A percentile compares a stretch with the other conserved stretches of the same genome.
phyloP scores from a whole-genome alignment of 2,888 invertebrate genomes.

The Cryptocephalus primarius region DNA sequence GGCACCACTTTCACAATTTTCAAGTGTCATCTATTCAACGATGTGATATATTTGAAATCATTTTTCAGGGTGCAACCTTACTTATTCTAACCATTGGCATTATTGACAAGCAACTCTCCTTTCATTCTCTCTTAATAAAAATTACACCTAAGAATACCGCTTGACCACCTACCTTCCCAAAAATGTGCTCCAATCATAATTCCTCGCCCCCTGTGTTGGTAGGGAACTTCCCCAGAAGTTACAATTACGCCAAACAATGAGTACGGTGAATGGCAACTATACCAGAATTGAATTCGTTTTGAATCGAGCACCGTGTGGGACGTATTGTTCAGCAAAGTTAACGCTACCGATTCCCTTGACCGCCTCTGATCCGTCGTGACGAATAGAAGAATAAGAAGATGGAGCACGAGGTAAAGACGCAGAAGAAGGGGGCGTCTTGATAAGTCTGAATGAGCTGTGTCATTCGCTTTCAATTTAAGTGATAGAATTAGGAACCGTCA shows the following conservation, averaged over 20 bases:
- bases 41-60: no score
- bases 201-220: no score
- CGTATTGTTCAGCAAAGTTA: slow-evolving; percentile 29
- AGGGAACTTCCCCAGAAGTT: slow-evolving; percentile 27
- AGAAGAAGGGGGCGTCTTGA: slow-evolving; percentile 2
- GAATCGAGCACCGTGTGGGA: slow-evolving; percentile 35
- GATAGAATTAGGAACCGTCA: background rate
- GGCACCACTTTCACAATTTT: no score
- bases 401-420: no score
- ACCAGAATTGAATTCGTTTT: slow-evolving; percentile 35
- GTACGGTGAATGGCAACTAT: slow-evolving; percentile 32
- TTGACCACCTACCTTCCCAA: background rate
- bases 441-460: slow-evolving; percentile 9
- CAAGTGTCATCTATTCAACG: no score
- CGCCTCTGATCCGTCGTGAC: no score
- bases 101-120: no score
- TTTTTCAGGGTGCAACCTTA: no score
- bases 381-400: no score
- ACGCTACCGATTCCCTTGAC: slow-evolving; percentile 20
- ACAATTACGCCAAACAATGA: slow-evolving; percentile 37
- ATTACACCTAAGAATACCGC: no score
- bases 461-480: slow-evolving; percentile 8
- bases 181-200: slow-evolving; percentile 2
- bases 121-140: no score
- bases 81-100: no score